A percentile compares a stretch with the other conserved stretches of the same genome.
Evolutionary conservation across 2,113 vertebrate species (phyloP).

Genomic region (Nematolebias whitei): DNA sequence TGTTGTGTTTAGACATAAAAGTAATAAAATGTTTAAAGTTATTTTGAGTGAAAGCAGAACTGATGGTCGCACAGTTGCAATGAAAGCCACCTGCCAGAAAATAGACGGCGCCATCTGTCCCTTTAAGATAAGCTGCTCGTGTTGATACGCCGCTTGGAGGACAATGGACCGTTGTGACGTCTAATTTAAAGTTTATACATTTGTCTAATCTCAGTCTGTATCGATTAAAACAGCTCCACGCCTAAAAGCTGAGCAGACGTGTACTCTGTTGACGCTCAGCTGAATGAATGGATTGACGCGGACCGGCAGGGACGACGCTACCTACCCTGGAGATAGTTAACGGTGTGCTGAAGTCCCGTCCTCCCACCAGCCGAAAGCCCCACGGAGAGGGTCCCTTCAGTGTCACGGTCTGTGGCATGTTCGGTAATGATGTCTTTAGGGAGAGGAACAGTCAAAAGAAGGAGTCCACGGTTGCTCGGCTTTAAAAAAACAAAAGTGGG

Average conservation of each 20-base stretch:
- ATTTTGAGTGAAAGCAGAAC: no score
- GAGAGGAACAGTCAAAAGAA: neutral
- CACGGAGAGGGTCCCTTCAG: slow-evolving; percentile 92
- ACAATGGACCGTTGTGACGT: neutral
- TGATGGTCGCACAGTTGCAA: neutral
- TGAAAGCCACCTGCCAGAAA: slow-evolving; percentile 28
- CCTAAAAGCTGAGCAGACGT: neutral
- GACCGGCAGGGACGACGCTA: slow-evolving; percentile 10
- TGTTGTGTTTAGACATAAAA: no score
- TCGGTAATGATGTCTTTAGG: slow-evolving; percentile 3
- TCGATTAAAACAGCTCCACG: neutral
- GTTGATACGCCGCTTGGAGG: neutral
- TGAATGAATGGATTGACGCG: slow-evolving; percentile 43
- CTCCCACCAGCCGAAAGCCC: slow-evolving; percentile 95
- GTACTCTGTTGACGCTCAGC: neutral
- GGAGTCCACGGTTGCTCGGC: slow-evolving; percentile 7
- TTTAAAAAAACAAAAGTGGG: neutral
- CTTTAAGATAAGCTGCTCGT: slow-evolving; percentile 2
- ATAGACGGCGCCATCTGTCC: slow-evolving; percentile 38
- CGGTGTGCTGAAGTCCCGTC: slow-evolving; percentile 93
- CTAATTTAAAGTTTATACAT: neutral
- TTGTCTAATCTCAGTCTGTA: neutral
- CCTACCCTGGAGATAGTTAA: slow-evolving; percentile 94
- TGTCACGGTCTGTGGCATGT: slow-evolving; percentile 88
- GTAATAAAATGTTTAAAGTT: no score